Conservation (phyloP, 2,113 vertebrate genomes). For the Alethe castanea region DNA sequence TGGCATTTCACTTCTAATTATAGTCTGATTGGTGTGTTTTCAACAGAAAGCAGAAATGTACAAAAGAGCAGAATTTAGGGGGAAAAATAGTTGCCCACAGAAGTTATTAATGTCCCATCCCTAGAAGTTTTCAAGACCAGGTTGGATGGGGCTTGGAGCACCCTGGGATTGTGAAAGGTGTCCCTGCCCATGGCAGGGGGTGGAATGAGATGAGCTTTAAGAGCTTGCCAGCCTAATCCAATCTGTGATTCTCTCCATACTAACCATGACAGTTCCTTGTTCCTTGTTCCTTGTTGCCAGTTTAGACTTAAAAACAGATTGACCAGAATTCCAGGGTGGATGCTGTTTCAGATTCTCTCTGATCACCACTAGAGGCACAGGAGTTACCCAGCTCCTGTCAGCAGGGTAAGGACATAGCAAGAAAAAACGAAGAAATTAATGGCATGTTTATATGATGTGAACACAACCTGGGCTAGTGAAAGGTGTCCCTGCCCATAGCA, state of each 20-base stretch:
- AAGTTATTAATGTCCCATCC: neutral
- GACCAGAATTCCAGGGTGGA: neutral
- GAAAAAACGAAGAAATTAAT: neutral
- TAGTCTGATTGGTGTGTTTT: neutral
- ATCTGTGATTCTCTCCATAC: neutral
- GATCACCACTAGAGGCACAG: neutral
- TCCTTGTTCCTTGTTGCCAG: neutral
- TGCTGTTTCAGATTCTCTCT: neutral
- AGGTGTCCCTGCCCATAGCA: neutral
- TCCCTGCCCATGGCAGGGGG: neutral
- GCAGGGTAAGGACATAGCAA: neutral
- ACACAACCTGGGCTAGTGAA: neutral
- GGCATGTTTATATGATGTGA: fast-evolving
- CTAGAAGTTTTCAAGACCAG: neutral
- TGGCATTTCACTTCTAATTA: neutral
- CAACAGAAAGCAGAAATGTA: neutral
- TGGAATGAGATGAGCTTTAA: neutral
- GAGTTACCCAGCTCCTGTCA: neutral
- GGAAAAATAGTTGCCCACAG: neutral
- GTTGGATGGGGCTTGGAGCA: neutral
- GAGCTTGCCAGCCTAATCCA: neutral
- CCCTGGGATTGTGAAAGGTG: neutral
- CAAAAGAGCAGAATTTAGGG: neutral
- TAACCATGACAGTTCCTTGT: too few relatives aligned
- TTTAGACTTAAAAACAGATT: neutral